phyloP scores from a whole-genome alignment of 1,140 invertebrate genomes.

The Cydia amplana region DNA sequence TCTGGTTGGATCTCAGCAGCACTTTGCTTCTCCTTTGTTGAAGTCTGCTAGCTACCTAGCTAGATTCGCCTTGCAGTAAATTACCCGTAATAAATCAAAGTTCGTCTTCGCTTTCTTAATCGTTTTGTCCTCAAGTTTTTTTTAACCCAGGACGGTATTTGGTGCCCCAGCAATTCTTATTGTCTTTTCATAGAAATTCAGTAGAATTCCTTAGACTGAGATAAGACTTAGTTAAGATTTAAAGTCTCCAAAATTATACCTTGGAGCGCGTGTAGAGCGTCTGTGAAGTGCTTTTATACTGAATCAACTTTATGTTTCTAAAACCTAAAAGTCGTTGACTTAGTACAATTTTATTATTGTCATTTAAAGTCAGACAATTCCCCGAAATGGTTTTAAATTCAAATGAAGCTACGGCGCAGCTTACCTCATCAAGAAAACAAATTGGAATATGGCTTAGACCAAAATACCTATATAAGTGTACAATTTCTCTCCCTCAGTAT shows the following conservation, averaged over 20 bases:
- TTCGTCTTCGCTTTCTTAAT: slow-evolving; percentile 1
- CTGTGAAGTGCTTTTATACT: too few species aligned
- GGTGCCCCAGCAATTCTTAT: neutral
- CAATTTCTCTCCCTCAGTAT: slow-evolving; percentile 23
- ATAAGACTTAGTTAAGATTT: too few species aligned
- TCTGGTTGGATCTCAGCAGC: slow-evolving; percentile 39
- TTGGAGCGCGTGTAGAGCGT: too few species aligned
- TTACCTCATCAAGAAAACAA: slow-evolving; percentile 29
- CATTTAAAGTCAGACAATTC: neutral
- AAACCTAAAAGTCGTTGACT: too few species aligned
- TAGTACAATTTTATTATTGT: neutral
- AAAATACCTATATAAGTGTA: slow-evolving; percentile 33
- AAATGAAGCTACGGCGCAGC: slow-evolving; percentile 4
- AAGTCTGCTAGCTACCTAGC: too few species aligned
- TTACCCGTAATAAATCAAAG: slow-evolving; percentile 6
- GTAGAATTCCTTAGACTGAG: too few species aligned
- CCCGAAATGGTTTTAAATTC: neutral
- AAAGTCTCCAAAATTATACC: too few species aligned
- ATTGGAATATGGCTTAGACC: slow-evolving; percentile 34
- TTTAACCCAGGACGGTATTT: neutral
- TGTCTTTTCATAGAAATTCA: too few species aligned
- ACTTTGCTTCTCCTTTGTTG: neutral
- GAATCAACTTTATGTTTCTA: too few species aligned
- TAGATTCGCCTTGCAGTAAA: slow-evolving; percentile 10
- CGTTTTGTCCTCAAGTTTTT: slow-evolving; percentile 2